Evolutionary conservation across 37 sponge, comb jelly and placozoan species (phyloP).

Genomic region (Chondrilla cf. caribensis): DNA sequence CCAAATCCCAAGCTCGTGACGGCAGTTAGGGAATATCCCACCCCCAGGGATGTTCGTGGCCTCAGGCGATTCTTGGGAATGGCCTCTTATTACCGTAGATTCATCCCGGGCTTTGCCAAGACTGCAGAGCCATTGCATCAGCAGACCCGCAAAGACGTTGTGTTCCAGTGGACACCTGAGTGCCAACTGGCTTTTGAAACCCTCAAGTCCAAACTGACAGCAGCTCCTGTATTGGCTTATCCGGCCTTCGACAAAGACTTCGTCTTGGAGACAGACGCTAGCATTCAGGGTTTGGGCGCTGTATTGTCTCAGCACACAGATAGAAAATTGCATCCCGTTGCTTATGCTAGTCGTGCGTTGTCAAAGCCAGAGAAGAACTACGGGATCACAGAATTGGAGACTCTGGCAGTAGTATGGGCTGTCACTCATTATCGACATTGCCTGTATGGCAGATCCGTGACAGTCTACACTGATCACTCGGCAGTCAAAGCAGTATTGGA

Average conservation of each 20-base stretch:
- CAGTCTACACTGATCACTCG: slow-evolving; percentile 55
- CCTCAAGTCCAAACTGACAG: slow-evolving; percentile 9
- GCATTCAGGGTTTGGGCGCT: slow-evolving; percentile 43
- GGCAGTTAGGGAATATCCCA: slow-evolving; percentile 15
- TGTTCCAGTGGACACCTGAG: not conserved
- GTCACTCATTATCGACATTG: slow-evolving; percentile 41
- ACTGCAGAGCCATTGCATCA: slow-evolving; percentile 2
- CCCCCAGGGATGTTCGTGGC: not conserved
- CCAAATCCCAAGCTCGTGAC: not conserved
- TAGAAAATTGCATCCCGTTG: slow-evolving; percentile 38
- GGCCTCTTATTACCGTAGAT: slow-evolving; percentile 11
- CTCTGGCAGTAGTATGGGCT: slow-evolving; percentile 67
- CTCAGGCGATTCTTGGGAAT: slow-evolving; percentile 20
- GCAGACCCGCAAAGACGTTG: not conserved
- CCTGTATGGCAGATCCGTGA: slow-evolving; percentile 50
- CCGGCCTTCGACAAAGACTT: slow-evolving; percentile 32
- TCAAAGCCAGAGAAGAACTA: slow-evolving; percentile 46
- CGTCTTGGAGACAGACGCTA: slow-evolving; percentile 55
- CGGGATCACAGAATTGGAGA: slow-evolving; percentile 62
- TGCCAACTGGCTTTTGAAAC: slow-evolving; percentile 1
- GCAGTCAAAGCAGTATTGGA: slow-evolving; percentile 63
- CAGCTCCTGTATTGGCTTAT: slow-evolving; percentile 38
- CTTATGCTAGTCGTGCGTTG: slow-evolving; percentile 52
- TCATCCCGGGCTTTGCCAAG: not conserved
- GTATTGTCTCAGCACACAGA: slow-evolving; percentile 36